Percentiles rank a stretch among this genome's conserved stretches.
Evolutionary conservation across 2,797 vertebrate genomes (phyloP).

Genomic region (Channa striata): DNA sequence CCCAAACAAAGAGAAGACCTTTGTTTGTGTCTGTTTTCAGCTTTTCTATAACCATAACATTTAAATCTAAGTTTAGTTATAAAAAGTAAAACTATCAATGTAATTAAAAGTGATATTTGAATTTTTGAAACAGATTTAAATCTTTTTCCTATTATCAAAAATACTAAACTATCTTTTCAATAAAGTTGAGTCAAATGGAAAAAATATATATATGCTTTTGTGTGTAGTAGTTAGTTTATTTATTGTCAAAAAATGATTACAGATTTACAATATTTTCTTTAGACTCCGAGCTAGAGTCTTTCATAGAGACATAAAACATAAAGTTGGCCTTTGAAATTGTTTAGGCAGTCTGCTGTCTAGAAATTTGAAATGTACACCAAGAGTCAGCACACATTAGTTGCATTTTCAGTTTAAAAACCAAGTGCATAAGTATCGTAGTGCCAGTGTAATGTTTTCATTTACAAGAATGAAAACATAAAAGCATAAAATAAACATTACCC

Average conservation of each 20-base stretch:
- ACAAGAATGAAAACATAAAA: not conserved
- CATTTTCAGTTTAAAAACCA: not conserved
- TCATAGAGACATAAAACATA: constrained; percentile 27
- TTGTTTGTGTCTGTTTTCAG: not conserved
- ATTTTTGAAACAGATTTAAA: not conserved
- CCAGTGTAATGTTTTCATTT: not conserved
- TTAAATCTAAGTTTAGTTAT: constrained; percentile 1
- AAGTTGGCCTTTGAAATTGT: constrained; percentile 5
- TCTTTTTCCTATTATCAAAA: not conserved
- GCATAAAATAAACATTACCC: not conserved
- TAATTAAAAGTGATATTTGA: not conserved
- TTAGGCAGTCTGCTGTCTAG: not conserved
- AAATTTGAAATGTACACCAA: not conserved
- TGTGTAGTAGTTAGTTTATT: constrained; percentile 1
- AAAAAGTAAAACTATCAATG: not conserved
- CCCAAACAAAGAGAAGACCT: constrained; percentile 18
- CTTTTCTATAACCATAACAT: not conserved
- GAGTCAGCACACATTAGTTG: not conserved
- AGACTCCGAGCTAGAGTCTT: not conserved
- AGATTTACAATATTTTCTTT: too few relatives aligned
- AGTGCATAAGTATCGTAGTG: not conserved
- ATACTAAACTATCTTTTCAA: not conserved
- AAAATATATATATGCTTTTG: constrained; percentile 16
- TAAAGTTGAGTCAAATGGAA: not conserved
- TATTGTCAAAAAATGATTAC: too few relatives aligned